phyloP scores from a whole-genome alignment of 1,140 invertebrate species.

The Rhynchophorus ferrugineus region DNA sequence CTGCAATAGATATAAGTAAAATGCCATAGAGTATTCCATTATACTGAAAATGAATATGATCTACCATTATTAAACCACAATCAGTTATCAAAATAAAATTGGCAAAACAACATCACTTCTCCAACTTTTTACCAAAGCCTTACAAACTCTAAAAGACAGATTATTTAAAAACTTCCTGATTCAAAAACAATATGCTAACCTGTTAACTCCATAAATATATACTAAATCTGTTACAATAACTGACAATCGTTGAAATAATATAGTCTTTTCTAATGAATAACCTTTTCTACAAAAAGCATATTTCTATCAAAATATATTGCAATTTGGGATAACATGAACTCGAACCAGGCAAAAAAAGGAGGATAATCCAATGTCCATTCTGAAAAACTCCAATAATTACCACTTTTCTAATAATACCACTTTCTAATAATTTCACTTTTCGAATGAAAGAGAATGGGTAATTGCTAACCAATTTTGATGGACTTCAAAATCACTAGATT shows the following conservation, averaged over 20 bases:
- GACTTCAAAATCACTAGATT: conserved; percentile 88
- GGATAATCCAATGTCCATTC: conserved; percentile 99
- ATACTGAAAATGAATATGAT: conserved; percentile 99
- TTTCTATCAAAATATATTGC: conserved; percentile 76
- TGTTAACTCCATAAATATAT: conserved; percentile 63
- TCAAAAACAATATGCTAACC: conserved; percentile 15
- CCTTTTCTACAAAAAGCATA: conserved; percentile 84
- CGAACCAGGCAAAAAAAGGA: conserved; percentile 97
- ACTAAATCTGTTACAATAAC: conserved; percentile 85
- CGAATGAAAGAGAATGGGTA: conserved; percentile 72
- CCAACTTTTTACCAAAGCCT: conserved; percentile 39
- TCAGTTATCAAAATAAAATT: conserved; percentile 65
- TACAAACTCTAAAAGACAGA: conserved; percentile 36
- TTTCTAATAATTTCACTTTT: conserved; percentile 86
- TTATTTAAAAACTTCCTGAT: no score
- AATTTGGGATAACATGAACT: conserved; percentile 72
- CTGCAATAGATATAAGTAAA: conserved; percentile 75
- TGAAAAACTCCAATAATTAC: no score
- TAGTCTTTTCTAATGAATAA: conserved; percentile 71
- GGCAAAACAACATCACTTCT: conserved; percentile 41
- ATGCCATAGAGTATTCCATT: conserved; percentile 96
- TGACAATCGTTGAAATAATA: conserved; percentile 85
- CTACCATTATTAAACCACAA: conserved; percentile 85
- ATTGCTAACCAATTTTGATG: conserved; percentile 98
- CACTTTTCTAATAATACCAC: no score